Percentiles rank a stretch among this genome's conserved stretches.
These are phyloP conservation scores for Arbacia lixula DNA, from an alignment of 53 echinoderm and acorn worm genomes.

Conservation along the genomic window DNA sequence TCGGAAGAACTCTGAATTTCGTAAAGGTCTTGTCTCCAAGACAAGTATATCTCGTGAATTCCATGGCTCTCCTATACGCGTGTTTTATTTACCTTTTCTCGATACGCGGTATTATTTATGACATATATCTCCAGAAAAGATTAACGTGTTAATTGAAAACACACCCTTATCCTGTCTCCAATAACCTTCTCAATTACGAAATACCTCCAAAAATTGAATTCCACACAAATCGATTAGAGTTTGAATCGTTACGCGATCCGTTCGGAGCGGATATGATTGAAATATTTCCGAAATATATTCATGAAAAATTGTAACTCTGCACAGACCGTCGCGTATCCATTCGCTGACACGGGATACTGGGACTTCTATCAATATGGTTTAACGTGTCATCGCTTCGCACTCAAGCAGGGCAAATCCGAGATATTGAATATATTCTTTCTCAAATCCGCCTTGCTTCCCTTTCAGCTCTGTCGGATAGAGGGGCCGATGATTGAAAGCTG, in stretches of 20 bases:
- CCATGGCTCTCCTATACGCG: too few species aligned
- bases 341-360: conserved; percentile 31
- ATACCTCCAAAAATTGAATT: conserved; percentile 28
- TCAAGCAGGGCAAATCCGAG: conserved; percentile 1
- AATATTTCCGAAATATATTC: conserved; percentile 46
- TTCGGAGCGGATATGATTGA: conserved; percentile 14
- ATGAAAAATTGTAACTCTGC: conserved; percentile 11
- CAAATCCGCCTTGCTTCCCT: conserved; percentile 22
- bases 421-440: conserved; percentile 43
- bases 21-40: too few species aligned
- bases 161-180: conserved; percentile 40
- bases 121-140: conserved; percentile 14
- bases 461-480: conserved; percentile 8
- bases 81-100: too few species aligned
- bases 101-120: too few species aligned
- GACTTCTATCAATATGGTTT: conserved; percentile 40
- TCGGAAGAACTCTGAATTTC: too few species aligned
- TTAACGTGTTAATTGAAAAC: conserved; percentile 35
- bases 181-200: neutral
- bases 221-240: conserved; percentile 25
- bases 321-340: conserved; percentile 10
- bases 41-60: too few species aligned
- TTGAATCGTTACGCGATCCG: conserved; percentile 22
- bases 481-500: conserved; percentile 29
- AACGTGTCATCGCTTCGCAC: conserved; percentile 8